phyloP scores from a whole-genome alignment of 2,113 vertebrate species.

The Mormyrus lacerda region DNA sequence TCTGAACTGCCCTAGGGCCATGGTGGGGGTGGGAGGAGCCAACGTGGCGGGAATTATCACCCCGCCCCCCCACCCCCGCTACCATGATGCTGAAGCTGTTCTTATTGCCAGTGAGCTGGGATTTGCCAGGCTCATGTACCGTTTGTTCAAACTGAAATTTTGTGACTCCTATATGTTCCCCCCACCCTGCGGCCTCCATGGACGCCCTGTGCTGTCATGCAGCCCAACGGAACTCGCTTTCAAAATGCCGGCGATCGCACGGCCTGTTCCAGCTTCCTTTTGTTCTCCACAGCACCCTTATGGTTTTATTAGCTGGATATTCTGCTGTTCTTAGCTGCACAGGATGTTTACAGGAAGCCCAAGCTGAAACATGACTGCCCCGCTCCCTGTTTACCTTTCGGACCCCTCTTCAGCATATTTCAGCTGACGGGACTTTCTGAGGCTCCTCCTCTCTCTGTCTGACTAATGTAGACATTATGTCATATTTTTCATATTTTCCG shows the following conservation, averaged over 20 bases:
- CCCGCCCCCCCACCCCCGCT: neutral
- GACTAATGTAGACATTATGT: conserved; percentile 13
- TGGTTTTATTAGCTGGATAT: conserved; percentile 61
- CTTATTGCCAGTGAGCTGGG: neutral
- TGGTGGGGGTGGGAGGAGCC: neutral
- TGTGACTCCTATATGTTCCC: neutral
- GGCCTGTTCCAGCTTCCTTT: conserved; percentile 44
- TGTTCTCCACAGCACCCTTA: conserved; percentile 49
- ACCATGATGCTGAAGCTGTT: neutral
- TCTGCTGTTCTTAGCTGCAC: conserved; percentile 68
- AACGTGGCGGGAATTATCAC: neutral
- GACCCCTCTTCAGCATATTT: neutral
- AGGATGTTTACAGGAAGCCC: conserved; percentile 67
- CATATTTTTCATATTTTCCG: neutral
- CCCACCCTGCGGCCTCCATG: neutral
- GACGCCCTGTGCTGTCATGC: conserved; percentile 15
- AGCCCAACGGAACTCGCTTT: neutral
- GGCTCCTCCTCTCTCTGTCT: conserved; percentile 24
- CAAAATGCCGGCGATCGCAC: conserved; percentile 35
- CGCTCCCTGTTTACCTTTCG: conserved; percentile 57
- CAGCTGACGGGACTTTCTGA: neutral
- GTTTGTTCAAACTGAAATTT: neutral
- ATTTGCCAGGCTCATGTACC: neutral
- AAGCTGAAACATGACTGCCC: conserved; percentile 63
- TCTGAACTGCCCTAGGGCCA: neutral